A percentile compares a stretch with the other conserved stretches of the same genome.
phyloP scores from a whole-genome alignment of 2,888 invertebrate species.

The Cryptus armator region DNA sequence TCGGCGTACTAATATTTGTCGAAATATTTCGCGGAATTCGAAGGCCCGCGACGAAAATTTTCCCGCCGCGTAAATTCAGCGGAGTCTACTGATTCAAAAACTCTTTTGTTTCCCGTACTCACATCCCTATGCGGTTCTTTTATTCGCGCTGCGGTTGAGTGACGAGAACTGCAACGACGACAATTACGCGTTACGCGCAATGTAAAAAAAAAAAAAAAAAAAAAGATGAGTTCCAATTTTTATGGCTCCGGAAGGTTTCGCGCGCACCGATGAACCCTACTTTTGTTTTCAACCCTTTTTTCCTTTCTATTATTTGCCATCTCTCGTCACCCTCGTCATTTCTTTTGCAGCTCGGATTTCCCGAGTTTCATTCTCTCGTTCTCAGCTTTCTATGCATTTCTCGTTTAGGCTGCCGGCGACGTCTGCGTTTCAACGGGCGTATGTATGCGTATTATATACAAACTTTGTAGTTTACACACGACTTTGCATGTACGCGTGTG shows the following conservation, averaged over 20 bases:
- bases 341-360: neutral
- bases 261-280: neutral
- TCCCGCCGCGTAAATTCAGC: constrained; percentile 15
- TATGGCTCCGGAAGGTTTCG: constrained; percentile 7
- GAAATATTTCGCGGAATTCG: constrained; percentile 41
- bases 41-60: constrained; percentile 20
- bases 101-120: constrained; percentile 39
- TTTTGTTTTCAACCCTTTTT: constrained; percentile 18
- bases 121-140: constrained; percentile 28
- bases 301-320: neutral
- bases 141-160: constrained; percentile 16
- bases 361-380: neutral
- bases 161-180: constrained; percentile 18
- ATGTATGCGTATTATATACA: neutral
- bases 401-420: neutral
- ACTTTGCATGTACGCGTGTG: neutral
- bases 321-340: constrained; percentile 8
- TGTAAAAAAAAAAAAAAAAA: constrained; percentile 36
- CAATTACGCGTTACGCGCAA: neutral
- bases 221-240: constrained; percentile 25
- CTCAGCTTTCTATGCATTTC: neutral
- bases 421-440: neutral
- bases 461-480: neutral
- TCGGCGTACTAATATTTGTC: constrained; percentile 6
- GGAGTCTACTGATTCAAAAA: neutral